Percentiles rank a stretch among this genome's conserved stretches.
Evolutionary conservation across 2,797 vertebrate species (phyloP).

Genomic region (Trachops cirrhosus): DNA sequence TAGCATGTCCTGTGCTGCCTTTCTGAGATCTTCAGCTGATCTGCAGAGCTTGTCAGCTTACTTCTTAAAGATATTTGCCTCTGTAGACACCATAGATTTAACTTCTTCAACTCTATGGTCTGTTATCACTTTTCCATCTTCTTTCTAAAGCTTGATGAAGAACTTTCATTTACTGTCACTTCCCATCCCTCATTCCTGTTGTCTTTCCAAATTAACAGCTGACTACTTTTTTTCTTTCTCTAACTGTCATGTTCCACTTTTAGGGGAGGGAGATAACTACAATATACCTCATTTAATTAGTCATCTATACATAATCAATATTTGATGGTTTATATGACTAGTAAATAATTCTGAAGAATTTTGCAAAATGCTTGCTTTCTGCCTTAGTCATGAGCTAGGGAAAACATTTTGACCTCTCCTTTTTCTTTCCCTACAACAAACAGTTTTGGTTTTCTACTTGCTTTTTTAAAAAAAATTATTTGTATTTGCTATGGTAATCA

Average conservation of each 20-base stretch:
- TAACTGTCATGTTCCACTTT: not conserved
- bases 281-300: not conserved
- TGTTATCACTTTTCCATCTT: not conserved
- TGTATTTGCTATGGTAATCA: not conserved
- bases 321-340: not conserved
- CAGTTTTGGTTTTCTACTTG: not conserved
- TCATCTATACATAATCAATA: not conserved
- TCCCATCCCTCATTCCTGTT: not conserved
- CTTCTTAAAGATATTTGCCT: not conserved
- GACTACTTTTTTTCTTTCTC: not conserved
- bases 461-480: not conserved
- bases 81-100: not conserved
- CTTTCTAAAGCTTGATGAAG: not conserved
- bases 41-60: not conserved
- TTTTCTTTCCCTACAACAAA: not conserved
- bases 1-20: not conserved
- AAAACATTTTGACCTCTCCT: not conserved
- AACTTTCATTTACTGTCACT: not conserved
- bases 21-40: not conserved
- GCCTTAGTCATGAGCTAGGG: not conserved
- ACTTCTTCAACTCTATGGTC: not conserved
- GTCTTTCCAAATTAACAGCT: not conserved
- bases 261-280: rapidly evolving
- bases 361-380: not conserved
- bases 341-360: not conserved